phyloP scores from a whole-genome alignment of 2,888 invertebrate species.

The Meiosimyza platycephala region DNA sequence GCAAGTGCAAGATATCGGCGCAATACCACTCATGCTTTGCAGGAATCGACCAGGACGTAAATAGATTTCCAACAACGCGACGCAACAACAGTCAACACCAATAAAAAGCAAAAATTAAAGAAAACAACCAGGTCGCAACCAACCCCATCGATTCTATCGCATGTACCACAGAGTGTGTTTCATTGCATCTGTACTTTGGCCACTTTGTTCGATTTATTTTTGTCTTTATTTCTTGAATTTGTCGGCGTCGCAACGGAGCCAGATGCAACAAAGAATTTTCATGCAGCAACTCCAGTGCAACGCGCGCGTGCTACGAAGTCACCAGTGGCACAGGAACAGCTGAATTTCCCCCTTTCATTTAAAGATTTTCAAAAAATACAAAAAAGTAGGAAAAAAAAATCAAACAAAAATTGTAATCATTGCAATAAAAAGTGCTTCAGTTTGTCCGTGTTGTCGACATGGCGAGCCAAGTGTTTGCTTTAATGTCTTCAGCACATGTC shows the following conservation, averaged over 20 bases:
- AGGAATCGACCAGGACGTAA: conserved; percentile 48
- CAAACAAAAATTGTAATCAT: too few species aligned
- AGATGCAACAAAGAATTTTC: too few species aligned
- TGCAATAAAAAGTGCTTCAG: too few species aligned
- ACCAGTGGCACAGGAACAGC: too few species aligned
- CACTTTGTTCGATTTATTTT: conserved; percentile 31
- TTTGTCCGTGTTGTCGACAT: not conserved
- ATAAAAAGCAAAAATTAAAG: too few species aligned
- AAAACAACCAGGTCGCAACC: not conserved
- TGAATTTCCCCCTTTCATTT: too few species aligned
- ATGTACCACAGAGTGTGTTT: conserved; percentile 9
- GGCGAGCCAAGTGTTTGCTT: conserved; percentile 14
- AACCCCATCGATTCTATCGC: conserved; percentile 23
- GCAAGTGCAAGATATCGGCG: conserved; percentile 27
- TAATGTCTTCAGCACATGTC: conserved; percentile 46
- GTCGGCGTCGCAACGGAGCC: conserved; percentile 7
- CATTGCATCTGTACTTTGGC: conserved; percentile 34
- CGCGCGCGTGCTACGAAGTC: too few species aligned
- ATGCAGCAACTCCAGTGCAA: too few species aligned
- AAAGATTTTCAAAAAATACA: too few species aligned
- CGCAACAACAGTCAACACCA: not conserved
- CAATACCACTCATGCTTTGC: conserved; percentile 34
- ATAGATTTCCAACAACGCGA: conserved; percentile 44
- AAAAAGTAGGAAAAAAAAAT: too few species aligned
- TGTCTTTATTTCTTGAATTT: conserved; percentile 8